Evolutionary conservation across 2,888 invertebrate genomes (phyloP), one percentile per base, ranked within the genome.

Genomic region (Corbicula japonica): DNA sequence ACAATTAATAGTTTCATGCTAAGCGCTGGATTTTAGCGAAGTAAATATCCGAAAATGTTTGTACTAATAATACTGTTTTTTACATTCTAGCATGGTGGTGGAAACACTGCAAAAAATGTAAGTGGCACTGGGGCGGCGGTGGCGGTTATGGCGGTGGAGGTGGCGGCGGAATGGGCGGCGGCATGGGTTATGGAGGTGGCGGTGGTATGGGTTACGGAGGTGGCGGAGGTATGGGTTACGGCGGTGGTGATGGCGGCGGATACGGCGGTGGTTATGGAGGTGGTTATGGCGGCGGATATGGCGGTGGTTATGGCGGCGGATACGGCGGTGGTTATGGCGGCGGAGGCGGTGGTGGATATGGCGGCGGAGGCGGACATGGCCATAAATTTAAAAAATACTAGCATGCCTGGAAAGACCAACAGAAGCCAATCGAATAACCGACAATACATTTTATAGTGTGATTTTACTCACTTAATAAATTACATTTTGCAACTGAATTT

Each of bases 161-260:
- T 12, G 69, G 63, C 2, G 44, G n/a, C 28, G 32, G 54, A 6
- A 18, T 18, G 4, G 8, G 30, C 54, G 8, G 26, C 54, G 54
- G 54, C 6, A 30, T 23, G 5, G 26, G 54, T 12, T 12, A 21
- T 32, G 56, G 56, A 26, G 28, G 34, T 8, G 23, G 15, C 56
- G 30, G 56, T 15, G 28, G 34, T 4, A 3, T 26, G 32, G 63
- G 41, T 10, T 41, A 41, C 46, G 34, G 65, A 30, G 58, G 69
- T 32, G 34, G 38, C 32, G 48, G 52, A 15, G 41, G 61, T 12
- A 34, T 28, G 12, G 71, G 62, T 4, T 52, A 30, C 15, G 62
- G 54, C 2, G 71, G 62, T 28, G 71, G 71, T 18, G 58, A 46
- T 48, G 69, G 69, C 6, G 69, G 69, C 34, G 69, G 69, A 8